Conservation (phyloP, 2,797 vertebrate genomes). For the Limnodromus scolopaceus region DNA sequence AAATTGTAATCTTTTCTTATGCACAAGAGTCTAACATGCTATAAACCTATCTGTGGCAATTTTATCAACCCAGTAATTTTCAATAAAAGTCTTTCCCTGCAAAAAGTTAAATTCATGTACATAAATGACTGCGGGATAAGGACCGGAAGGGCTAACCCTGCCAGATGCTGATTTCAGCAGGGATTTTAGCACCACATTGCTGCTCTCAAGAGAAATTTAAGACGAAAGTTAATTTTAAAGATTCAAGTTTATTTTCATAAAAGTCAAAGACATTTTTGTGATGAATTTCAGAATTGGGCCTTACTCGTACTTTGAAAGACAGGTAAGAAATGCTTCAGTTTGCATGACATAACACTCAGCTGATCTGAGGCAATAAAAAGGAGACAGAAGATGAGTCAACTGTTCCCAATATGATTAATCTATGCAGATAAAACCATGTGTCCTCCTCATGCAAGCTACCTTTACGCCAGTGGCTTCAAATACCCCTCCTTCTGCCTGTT, state of each 20-base stretch:
- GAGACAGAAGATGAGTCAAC: background rate
- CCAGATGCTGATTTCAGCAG: background rate
- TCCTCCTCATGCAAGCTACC: background rate
- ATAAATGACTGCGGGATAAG: background rate
- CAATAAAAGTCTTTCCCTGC: background rate
- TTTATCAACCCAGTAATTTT: background rate
- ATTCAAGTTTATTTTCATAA: background rate
- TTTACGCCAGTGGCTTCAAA: background rate
- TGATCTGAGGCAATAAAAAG: background rate
- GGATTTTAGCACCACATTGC: background rate
- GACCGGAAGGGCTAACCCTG: background rate
- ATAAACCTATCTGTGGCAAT: background rate
- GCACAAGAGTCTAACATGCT: background rate
- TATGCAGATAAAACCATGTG: accelerated
- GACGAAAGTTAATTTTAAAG: background rate
- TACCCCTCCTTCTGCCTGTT: background rate
- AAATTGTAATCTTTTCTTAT: background rate
- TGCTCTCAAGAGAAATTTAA: background rate
- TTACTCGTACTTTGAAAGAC: background rate
- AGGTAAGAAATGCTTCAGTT: background rate
- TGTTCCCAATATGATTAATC: background rate
- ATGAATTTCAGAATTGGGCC: background rate
- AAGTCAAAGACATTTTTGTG: background rate
- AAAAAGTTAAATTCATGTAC: background rate
- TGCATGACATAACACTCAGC: background rate